Conservation (phyloP, 2,888 invertebrate genomes). For the Willowsia nigromaculata region DNA sequence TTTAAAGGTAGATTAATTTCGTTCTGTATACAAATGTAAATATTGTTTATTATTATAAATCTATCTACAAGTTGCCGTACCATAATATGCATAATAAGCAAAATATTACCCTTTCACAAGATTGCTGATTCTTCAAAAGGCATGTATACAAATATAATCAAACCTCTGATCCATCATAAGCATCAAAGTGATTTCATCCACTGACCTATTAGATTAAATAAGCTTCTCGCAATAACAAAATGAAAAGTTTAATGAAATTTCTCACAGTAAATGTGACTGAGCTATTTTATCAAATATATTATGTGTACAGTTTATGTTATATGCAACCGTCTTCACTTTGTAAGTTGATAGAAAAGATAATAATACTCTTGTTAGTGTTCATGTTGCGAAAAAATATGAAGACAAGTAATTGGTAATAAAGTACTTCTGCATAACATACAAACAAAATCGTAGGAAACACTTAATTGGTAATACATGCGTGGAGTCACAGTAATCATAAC, state of each 20-base stretch:
- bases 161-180: neutral
- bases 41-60: neutral
- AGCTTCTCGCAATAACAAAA: conserved; percentile 5
- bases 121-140: too few relatives aligned
- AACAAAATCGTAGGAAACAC: neutral
- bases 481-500: neutral
- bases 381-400: neutral
- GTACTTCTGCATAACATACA: neutral
- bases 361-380: neutral
- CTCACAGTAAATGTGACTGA: conserved; percentile 15
- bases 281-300: conserved; percentile 5
- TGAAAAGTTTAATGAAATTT: conserved; percentile 45
- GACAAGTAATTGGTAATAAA: neutral
- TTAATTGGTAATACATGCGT: neutral
- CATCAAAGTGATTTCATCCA: neutral
- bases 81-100: too few relatives aligned
- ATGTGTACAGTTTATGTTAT: neutral
- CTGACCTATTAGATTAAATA: conserved; percentile 32
- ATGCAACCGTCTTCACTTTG: neutral
- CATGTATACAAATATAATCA: too few relatives aligned
- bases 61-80: too few relatives aligned
- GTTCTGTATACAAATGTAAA: conserved; percentile 9
- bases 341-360: neutral
- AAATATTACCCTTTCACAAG: too few relatives aligned
- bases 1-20: conserved; percentile 19